Percentiles rank a stretch among this genome's conserved stretches.
Conservation (phyloP, 2,888 invertebrate species). For the Nowickia ferox region DNA sequence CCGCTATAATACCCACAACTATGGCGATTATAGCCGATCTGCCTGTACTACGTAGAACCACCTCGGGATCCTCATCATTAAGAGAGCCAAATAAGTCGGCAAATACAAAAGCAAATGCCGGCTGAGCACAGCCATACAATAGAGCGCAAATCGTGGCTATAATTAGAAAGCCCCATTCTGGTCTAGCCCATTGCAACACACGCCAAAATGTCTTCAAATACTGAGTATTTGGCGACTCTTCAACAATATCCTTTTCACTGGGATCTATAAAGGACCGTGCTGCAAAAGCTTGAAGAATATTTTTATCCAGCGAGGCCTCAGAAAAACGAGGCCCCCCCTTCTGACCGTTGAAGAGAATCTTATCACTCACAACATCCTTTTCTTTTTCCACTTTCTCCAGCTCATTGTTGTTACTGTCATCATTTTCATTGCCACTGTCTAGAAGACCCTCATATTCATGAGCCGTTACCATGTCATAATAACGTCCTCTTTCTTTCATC, state of each 20-base stretch:
- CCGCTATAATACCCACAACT: conserved; percentile 87
- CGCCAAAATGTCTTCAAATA: conserved; percentile 82
- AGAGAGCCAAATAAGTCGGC: conserved; percentile 91
- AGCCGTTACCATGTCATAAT: conserved; percentile 87
- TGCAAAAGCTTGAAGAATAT: conserved; percentile 68
- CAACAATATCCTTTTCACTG: conserved; percentile 64
- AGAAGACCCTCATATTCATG: conserved; percentile 70
- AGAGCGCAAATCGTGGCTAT: conserved; percentile 87
- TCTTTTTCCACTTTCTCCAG: conserved; percentile 76
- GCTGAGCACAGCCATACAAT: conserved; percentile 88
- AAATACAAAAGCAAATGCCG: conserved; percentile 90
- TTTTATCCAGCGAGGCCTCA: conserved; percentile 65
- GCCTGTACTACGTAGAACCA: conserved; percentile 85
- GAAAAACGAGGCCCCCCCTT: conserved; percentile 52
- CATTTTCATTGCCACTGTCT: conserved; percentile 34
- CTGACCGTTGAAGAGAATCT: conserved; percentile 19
- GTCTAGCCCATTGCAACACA: conserved; percentile 86
- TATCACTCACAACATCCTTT: conserved; percentile 32
- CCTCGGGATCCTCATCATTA: conserved; percentile 85
- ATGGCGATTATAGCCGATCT: conserved; percentile 87
- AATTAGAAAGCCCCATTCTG: conserved; percentile 88
- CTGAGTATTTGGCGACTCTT: conserved; percentile 79
- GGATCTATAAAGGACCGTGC: conserved; percentile 51
- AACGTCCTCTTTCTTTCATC: conserved; percentile 86
- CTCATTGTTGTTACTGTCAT: conserved; percentile 51